Conservation (phyloP, 2,888 invertebrate species). For the Halictus ligatus region DNA sequence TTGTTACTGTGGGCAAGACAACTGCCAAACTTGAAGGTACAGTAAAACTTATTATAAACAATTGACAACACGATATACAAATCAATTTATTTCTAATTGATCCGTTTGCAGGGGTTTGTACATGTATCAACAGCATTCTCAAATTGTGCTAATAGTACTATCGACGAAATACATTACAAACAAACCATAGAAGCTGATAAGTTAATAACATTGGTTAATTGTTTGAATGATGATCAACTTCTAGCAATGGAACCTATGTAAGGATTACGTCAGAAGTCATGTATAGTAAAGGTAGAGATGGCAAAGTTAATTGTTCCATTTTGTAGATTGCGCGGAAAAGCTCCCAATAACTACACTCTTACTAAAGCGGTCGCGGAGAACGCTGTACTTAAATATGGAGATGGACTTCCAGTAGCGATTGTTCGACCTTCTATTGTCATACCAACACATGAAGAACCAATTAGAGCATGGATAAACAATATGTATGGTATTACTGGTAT, state of each 20-base stretch:
- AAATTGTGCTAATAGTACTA: conserved; percentile 54
- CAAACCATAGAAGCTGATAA: conserved; percentile 77
- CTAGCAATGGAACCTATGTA: conserved; percentile 76
- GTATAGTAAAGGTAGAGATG: not conserved
- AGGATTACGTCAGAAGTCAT: conserved; percentile 41
- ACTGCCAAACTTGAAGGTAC: conserved; percentile 88
- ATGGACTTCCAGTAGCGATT: conserved; percentile 87
- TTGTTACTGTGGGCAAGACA: conserved; percentile 88
- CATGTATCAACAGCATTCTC: conserved; percentile 81
- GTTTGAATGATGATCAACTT: conserved; percentile 76
- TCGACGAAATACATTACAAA: conserved; percentile 80
- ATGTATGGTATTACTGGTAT: conserved; percentile 88
- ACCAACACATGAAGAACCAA: conserved; percentile 83
- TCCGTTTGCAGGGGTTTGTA: not conserved
- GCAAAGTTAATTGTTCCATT: not conserved
- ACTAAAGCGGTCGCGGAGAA: conserved; percentile 91
- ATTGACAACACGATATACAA: not conserved
- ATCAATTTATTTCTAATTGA: not conserved
- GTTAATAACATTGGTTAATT: conserved; percentile 73
- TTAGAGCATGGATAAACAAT: conserved; percentile 89
- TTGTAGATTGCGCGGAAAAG: conserved; percentile 83
- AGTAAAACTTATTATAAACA: not conserved
- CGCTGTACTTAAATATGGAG: conserved; percentile 85
- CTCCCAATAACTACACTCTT: conserved; percentile 91
- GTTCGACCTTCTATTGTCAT: conserved; percentile 88